Base-by-base conservation (phyloP, 1,140 invertebrate genomes). In the Aphidius ervi region DNA sequence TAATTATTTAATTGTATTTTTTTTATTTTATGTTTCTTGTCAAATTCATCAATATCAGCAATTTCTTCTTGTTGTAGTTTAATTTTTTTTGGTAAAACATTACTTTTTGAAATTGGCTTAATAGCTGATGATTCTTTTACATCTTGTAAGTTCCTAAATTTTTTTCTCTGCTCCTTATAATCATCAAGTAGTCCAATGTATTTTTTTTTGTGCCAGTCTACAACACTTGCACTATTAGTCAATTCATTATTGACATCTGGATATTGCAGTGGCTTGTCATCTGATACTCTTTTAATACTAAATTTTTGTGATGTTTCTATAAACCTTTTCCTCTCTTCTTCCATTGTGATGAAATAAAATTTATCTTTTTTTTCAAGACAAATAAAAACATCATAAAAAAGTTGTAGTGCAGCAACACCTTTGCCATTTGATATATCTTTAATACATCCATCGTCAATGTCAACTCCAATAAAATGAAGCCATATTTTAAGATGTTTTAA, bases 341-440 rank as follows among this genome's bases (percentile, higher is more conserved):
- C 78, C 46, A 74, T 65, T 56, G 81, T 82, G 39, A 83, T 80
- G 63, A 83, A 83, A 61, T 83, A 72, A 46, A 80, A 70, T 16
- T 76, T 71, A 69, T 84, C 81, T 66, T 80, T 82, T 63, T 80
- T 81, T 53, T 85, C 82, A n/a, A 87, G 72, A 62, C 76, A 74
- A 16, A 86, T 70, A 67, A 83, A 86, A 9, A 86, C 65, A 70
- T 84, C 79, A 71, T 85, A 86, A 67, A 86, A 83, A 8, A 87
- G 66, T 9, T 81, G 77, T 10, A 85, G 66, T 9, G 83, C 68
- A 1, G 77, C 68, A 8, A 77, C 76, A 23, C 80, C 80, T 59
- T 79, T 80, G 7, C 81, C 81, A 45, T 80, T 70, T 52, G 80
- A 81, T 6, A 85, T 79, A 46, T 78, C 78, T 1, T 72, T 63